Conservation (phyloP, 2,888 invertebrate species). For the Mayetiola destructor region DNA sequence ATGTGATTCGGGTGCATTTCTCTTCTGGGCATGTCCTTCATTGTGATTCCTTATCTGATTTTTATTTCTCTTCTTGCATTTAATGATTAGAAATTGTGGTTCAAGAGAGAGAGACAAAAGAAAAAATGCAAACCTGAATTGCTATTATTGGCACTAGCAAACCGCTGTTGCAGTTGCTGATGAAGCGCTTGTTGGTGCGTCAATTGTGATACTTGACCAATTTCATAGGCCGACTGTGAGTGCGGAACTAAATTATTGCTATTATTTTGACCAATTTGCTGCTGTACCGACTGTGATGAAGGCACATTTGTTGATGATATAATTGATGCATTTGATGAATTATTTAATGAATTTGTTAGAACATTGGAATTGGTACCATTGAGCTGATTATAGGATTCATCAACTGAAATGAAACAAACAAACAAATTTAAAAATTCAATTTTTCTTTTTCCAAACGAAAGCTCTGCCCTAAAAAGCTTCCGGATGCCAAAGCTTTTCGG, state of each 20-base stretch:
- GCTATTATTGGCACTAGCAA: constrained; percentile 37
- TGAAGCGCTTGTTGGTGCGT: constrained; percentile 44
- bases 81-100: background rate
- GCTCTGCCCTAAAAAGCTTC: no score
- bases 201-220: constrained; percentile 21
- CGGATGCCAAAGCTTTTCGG: no score
- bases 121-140: constrained; percentile 22
- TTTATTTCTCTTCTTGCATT: no score
- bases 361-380: background rate
- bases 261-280: constrained; percentile 26
- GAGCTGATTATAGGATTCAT: no score
- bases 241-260: constrained; percentile 27
- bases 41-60: no score
- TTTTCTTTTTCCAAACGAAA: no score
- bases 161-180: constrained; percentile 46
- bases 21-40: no score
- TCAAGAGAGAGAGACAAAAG: background rate
- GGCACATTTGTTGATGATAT: constrained; percentile 23
- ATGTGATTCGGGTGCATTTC: no score
- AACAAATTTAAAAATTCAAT: no score
- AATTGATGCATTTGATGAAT: constrained; percentile 12
- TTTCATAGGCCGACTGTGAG: constrained; percentile 34
- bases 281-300: constrained; percentile 34
- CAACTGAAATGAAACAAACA: no score
- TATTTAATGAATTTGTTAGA: constrained; percentile 17